phyloP scores from a whole-genome alignment of 2,888 invertebrate genomes.

The Leucozona laternaria region DNA sequence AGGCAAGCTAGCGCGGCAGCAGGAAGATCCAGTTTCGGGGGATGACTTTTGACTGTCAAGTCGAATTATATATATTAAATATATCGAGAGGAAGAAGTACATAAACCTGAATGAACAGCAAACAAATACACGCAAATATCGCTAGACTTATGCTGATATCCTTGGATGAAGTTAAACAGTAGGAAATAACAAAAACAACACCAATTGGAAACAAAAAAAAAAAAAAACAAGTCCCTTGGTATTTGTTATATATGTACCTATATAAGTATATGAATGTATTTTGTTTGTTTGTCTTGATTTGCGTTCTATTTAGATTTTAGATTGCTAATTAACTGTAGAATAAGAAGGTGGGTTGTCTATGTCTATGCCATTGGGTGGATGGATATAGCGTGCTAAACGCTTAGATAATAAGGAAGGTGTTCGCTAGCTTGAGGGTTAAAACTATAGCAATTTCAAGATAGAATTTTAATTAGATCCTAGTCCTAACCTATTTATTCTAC shows the following conservation, averaged over 20 bases:
- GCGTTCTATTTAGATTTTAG: slow-evolving; percentile 57
- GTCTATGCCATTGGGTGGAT: slow-evolving; percentile 22
- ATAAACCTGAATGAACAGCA: slow-evolving; percentile 70
- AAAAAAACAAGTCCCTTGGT: slow-evolving; percentile 26
- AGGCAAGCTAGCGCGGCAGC: slow-evolving; percentile 25
- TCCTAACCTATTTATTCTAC: not conserved
- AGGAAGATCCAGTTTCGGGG: slow-evolving; percentile 36
- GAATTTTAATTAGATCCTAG: slow-evolving; percentile 58
- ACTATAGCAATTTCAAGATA: slow-evolving; percentile 37
- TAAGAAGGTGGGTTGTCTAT: slow-evolving; percentile 19
- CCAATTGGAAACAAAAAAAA: slow-evolving; percentile 8
- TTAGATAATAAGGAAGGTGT: slow-evolving; percentile 39
- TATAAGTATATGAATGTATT: not conserved
- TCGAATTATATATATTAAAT: slow-evolving; percentile 70
- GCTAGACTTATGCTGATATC: slow-evolving; percentile 52
- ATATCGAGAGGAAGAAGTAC: slow-evolving; percentile 65
- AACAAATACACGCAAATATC: slow-evolving; percentile 67
- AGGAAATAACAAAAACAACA: slow-evolving; percentile 43
- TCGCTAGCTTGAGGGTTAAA: slow-evolving; percentile 25
- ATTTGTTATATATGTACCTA: slow-evolving; percentile 11
- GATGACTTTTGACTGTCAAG: slow-evolving; percentile 74
- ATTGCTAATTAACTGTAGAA: slow-evolving; percentile 50
- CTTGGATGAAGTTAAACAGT: slow-evolving; percentile 59
- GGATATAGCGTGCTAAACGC: slow-evolving; percentile 41
- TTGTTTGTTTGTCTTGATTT: slow-evolving; percentile 63